Evolutionary conservation across 2,797 vertebrate genomes (phyloP), one percentile per base, ranked within the genome.

Genomic region (Sparidentex hasta): DNA sequence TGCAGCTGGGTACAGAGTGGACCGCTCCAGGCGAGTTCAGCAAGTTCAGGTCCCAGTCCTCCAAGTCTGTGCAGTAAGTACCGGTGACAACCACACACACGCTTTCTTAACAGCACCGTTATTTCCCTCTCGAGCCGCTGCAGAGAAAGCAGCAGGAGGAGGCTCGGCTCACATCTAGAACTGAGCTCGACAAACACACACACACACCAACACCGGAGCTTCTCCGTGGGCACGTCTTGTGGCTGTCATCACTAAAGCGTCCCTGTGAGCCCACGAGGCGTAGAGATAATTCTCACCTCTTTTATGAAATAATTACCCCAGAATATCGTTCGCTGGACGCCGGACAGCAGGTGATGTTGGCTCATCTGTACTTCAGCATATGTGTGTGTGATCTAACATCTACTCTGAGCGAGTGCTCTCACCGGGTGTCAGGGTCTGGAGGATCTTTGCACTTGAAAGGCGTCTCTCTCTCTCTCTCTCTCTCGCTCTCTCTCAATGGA

Each of bases 1-100:
- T 95, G 87, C 94, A 99, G 98, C 94, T 97, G 76, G 98, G 98
- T 23, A 96, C 97, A 0, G 98, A 99, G 87, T 99, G 98, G 98
- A 99, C 98, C 0, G 98, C 98, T 0, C 98, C 98, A 0, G 98
- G 98, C 74, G 98, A 99, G 84, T 99, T 99, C 94, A 98, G 95
- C 95, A 99, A 99, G 86, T 99, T 99, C 95, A 97, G 97, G 92
- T 98, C 98, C 13, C 98, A 99, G 73, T 96, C 97, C 63, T 99
- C 98, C 78, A 99, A 96, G 87, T 97, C 98, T 65, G 93, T 97
- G 48, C 97, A 96, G 98, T 99, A 93, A 96, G 97, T 95, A 91
- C 69, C 83, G 78, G 76, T 76, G 68, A 87, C 83, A 84, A 65
- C 57, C 63, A 43, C 71, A 51, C 43, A 44, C 43, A 44, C 77